Evolutionary conservation across 2,113 vertebrate species (phyloP).

Genomic region (Sapajus apella): DNA sequence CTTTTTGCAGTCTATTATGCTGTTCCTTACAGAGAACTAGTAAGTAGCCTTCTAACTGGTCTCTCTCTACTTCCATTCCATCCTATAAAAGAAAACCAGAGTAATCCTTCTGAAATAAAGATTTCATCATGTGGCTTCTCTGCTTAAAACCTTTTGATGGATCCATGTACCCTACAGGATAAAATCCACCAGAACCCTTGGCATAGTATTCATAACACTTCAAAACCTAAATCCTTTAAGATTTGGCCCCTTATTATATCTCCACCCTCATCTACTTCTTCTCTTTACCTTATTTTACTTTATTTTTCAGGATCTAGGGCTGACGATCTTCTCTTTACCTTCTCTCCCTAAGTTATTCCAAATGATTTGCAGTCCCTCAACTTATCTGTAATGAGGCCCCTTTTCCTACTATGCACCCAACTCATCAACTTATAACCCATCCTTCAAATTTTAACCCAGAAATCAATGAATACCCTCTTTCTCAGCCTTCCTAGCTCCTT

Average conservation of each 20-base stretch:
- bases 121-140: not conserved
- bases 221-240: constrained; percentile 42
- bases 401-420: constrained; percentile 58
- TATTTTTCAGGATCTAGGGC: no score
- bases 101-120: constrained; percentile 10
- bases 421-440: constrained; percentile 32
- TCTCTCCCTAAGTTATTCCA: constrained; percentile 62
- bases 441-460: constrained; percentile 53
- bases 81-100: not conserved
- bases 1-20: not conserved
- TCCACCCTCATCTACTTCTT: not conserved
- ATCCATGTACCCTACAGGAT: not conserved
- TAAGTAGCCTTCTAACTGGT: not conserved
- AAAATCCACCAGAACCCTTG: not conserved
- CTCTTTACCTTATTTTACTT: not conserved
- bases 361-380: constrained; percentile 58
- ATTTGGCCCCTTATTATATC: constrained; percentile 12
- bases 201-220: not conserved
- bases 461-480: constrained; percentile 16
- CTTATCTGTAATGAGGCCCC: constrained; percentile 67
- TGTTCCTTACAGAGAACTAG: not conserved
- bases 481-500: constrained; percentile 6
- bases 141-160: not conserved
- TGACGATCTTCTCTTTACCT: not conserved
- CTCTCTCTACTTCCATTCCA: not conserved